phyloP scores from a whole-genome alignment of 23 tunicate species.

The Oikopleura vanhoeffeni region DNA sequence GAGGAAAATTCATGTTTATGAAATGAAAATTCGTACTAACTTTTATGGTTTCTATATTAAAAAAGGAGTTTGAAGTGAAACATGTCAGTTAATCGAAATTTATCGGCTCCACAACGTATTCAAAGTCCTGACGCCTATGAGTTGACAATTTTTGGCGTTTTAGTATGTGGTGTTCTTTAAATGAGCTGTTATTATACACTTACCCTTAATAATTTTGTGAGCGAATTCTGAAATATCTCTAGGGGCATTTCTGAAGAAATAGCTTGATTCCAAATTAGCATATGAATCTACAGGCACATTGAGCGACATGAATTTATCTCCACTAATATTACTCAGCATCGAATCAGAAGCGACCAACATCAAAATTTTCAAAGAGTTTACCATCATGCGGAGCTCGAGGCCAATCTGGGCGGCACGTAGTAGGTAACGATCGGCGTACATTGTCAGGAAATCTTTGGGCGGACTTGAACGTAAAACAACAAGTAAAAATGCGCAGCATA shows the following conservation, averaged over 20 bases:
- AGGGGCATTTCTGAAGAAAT: neutral
- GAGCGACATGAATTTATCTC: neutral
- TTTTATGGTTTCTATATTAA: no score
- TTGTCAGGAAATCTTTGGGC: conserved; percentile 2
- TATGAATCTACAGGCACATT: neutral
- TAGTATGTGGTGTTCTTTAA: no score
- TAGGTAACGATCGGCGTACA: neutral
- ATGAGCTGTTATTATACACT: no score
- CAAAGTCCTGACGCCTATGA: no score
- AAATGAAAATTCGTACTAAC: no score
- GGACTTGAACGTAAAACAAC: neutral
- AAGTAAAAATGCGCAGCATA: neutral
- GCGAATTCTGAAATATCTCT: conserved; percentile 4
- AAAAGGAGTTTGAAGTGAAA: no score
- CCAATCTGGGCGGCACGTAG: neutral
- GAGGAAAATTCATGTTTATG: no score
- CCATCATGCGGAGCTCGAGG: neutral
- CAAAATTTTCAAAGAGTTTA: neutral
- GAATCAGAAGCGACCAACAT: neutral
- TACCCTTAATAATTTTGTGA: neutral
- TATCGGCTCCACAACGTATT: no score
- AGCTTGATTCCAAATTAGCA: neutral
- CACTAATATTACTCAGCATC: neutral
- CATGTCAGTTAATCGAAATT: no score
- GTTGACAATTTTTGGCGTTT: no score